phyloP scores from a whole-genome alignment of 2,888 invertebrate species.

The Synergus itoensis region DNA sequence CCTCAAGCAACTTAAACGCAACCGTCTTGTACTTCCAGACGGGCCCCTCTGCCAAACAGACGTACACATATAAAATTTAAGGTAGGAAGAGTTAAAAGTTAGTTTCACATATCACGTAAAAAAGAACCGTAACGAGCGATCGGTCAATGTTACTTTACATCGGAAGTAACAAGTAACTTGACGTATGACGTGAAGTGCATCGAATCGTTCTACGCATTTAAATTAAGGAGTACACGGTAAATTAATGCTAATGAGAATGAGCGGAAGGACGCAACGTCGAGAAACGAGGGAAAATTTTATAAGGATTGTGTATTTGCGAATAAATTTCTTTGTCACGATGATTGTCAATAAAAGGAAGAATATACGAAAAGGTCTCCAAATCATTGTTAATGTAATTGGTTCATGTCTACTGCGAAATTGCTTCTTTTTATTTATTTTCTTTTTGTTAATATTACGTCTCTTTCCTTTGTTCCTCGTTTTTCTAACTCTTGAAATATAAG shows the following conservation, averaged over 20 bases:
- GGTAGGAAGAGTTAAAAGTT: constrained; percentile 66
- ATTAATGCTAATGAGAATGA: constrained; percentile 37
- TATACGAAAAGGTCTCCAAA: constrained; percentile 45
- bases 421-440: not conserved
- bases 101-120: constrained; percentile 71
- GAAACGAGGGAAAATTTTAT: constrained; percentile 45
- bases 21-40: constrained; percentile 49
- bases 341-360: constrained; percentile 70
- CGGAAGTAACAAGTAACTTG: constrained; percentile 35
- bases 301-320: constrained; percentile 41
- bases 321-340: constrained; percentile 72
- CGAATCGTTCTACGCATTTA: constrained; percentile 39
- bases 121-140: constrained; percentile 57
- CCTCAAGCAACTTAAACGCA: constrained; percentile 64
- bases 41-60: constrained; percentile 67
- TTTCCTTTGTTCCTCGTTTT: not conserved
- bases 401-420: not conserved
- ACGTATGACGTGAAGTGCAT: constrained; percentile 36
- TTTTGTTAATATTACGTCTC: not conserved
- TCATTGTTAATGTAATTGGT: not conserved
- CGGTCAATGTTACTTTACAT: constrained; percentile 57
- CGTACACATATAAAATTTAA: constrained; percentile 66
- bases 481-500: not conserved
- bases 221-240: constrained; percentile 42
- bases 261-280: constrained; percentile 51